Base-by-base conservation (phyloP, 2,113 vertebrate species). In the Stigmatopora argus region DNA sequence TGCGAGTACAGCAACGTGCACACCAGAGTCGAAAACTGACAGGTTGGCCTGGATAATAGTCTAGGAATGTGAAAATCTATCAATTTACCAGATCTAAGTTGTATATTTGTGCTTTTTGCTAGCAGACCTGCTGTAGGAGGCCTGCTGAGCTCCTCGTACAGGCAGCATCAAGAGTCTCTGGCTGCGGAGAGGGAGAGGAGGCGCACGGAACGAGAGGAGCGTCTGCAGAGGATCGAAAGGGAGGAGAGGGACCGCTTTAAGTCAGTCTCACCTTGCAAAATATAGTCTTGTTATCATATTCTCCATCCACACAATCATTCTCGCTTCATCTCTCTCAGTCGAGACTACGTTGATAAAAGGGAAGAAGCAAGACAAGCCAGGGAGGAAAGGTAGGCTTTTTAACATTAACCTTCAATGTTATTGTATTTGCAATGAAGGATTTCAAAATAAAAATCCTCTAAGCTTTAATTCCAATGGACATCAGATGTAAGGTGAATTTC, bases 161-260 rank as follows among this genome's bases (percentile, higher is more conserved):
- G 93, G 73, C 96, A 98, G 82, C 96, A 98, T 84, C 96, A 98
- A 77, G 96, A 98, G 77, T 94, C 95, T 9, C 84, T 98, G 89
- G 91, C 95, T 59, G 92, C 92, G 17, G 96, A 99, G 82, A 90
- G 96, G 82, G 96, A 98, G 75, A 90, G 90, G 62, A 89, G 95
- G 45, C 92, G 96, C 7, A 86, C 90, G 72, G 96, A 98, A 83
- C 92, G 96, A 86, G 96, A 98, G 64, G 96, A 97, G 68, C 92
- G 95, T n/a, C 82, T 99, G 83, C 95, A 96, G 86, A 91, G 92
- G 71, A 97, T 99, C 73, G 96, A 98, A 78, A 90, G 93, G 46
- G 96, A 98, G 79, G 96, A 98, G 84, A 94, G 96, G 75, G 95
- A 92, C 86, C 94, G 93, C 77, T 96, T 95, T 87, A 97, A 92